Percentiles rank a stretch among this genome's conserved stretches.
Evolutionary conservation across 2,797 vertebrate genomes (phyloP).

Genomic region (Pteropus rufus): DNA sequence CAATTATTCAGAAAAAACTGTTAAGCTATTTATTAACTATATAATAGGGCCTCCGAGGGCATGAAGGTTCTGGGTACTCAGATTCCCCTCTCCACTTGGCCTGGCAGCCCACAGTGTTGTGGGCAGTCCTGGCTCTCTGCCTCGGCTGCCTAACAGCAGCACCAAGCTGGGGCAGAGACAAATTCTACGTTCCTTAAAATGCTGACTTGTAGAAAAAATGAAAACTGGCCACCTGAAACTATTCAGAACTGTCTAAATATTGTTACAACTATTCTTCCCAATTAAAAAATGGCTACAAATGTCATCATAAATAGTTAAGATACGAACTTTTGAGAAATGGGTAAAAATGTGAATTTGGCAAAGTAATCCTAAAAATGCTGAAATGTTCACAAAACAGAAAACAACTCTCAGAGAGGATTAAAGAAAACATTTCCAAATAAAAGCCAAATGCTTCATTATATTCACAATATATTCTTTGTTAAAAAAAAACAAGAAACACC

Average conservation of each 20-base stretch:
- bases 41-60: not conserved
- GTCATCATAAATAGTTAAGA: not conserved
- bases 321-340: not conserved
- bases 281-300: not conserved
- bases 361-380: not conserved
- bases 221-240: not conserved
- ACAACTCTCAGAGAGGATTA: not conserved
- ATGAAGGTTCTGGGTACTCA: not conserved
- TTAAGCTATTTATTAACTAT: not conserved
- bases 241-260: not conserved
- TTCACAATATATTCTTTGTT: not conserved
- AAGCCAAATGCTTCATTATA: not conserved
- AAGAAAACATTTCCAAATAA: not conserved
- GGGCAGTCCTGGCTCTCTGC: not conserved
- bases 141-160: not conserved
- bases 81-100: not conserved
- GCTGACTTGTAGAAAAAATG: not conserved
- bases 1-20: not conserved
- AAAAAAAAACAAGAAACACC: not conserved
- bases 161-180: not conserved
- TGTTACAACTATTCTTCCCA: not conserved
- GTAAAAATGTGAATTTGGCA: not conserved
- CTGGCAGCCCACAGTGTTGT: fast-evolving
- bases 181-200: not conserved
- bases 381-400: not conserved